Conservation (phyloP, 2,888 invertebrate species). For the Stramonita haemastoma region DNA sequence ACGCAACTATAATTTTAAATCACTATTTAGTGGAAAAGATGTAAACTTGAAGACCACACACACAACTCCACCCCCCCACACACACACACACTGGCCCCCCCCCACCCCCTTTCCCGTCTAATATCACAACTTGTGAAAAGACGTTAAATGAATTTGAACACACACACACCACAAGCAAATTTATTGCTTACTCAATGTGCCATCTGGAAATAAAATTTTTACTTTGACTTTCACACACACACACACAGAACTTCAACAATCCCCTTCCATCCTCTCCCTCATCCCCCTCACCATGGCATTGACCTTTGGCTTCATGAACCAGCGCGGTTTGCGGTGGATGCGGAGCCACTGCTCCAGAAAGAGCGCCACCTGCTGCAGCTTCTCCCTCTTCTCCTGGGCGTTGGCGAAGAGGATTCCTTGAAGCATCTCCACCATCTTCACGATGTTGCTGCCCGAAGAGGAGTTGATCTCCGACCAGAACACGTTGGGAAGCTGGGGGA, state of each 20-base stretch:
- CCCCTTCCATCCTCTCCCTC: background rate
- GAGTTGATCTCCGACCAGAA: conserved; percentile 47
- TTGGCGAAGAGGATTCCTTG: conserved; percentile 41
- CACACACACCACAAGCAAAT: too few species aligned
- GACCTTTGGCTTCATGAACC: conserved; percentile 36
- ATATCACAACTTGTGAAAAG: too few species aligned
- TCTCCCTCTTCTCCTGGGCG: conserved; percentile 31
- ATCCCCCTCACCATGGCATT: background rate
- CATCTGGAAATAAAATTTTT: too few species aligned
- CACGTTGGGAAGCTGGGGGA: conserved; percentile 41
- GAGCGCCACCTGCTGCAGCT: conserved; percentile 43
- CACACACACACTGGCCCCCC: background rate
- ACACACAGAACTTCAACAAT: background rate
- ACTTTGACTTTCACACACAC: too few species aligned
- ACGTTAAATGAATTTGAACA: too few species aligned
- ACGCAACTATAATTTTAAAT: too few species aligned
- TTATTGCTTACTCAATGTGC: too few species aligned
- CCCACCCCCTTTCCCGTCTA: too few species aligned
- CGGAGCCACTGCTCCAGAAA: conserved; percentile 49
- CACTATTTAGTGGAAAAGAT: too few species aligned
- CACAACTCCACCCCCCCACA: background rate
- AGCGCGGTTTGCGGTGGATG: conserved; percentile 50
- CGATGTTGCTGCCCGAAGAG: conserved; percentile 48
- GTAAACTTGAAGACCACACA: too few species aligned
- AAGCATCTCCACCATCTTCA: conserved; percentile 50